Evolutionary conservation across 92 coral and sea anemone species (phyloP).

Genomic region (Bergia puertoricense): DNA sequence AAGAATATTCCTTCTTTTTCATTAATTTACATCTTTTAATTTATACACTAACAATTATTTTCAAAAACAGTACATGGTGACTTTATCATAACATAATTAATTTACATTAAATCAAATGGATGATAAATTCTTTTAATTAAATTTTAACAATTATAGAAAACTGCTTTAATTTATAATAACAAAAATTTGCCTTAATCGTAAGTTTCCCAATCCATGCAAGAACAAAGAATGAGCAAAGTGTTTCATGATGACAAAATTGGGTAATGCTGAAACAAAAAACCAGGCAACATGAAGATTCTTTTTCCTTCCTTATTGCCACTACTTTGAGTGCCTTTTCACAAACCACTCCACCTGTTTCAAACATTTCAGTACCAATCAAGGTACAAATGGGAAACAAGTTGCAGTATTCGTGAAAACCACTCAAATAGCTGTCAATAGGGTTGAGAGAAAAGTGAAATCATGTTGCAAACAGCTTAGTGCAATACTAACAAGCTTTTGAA

Average conservation of each 20-base stretch:
- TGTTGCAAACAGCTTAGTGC: neutral
- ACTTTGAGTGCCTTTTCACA: conserved; percentile 26
- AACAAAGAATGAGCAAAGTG: too few species aligned
- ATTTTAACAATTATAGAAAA: neutral
- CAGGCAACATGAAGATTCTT: neutral
- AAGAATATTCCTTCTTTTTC: too few species aligned
- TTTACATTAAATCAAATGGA: neutral
- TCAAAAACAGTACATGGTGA: neutral
- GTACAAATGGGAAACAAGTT: conserved; percentile 24
- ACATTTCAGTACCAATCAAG: neutral
- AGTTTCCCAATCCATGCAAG: too few species aligned
- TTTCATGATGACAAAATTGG: too few species aligned
- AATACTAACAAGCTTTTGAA: neutral
- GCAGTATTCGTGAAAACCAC: conserved; percentile 30
- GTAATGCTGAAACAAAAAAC: neutral
- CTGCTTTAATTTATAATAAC: too few species aligned
- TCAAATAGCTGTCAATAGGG: conserved; percentile 25
- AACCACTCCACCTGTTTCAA: conserved; percentile 19
- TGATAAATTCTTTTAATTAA: neutral
- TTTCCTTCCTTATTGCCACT: conserved; percentile 4
- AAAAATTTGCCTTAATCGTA: too few species aligned
- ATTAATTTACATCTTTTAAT: neutral
- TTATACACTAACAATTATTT: neutral
- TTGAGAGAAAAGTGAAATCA: neutral
- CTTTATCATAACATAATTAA: neutral